These are phyloP conservation scores for Dysidea cf. avara DNA, from an alignment of 37 sponge, comb jelly and placozoan genomes.

Conservation along the genomic window DNA sequence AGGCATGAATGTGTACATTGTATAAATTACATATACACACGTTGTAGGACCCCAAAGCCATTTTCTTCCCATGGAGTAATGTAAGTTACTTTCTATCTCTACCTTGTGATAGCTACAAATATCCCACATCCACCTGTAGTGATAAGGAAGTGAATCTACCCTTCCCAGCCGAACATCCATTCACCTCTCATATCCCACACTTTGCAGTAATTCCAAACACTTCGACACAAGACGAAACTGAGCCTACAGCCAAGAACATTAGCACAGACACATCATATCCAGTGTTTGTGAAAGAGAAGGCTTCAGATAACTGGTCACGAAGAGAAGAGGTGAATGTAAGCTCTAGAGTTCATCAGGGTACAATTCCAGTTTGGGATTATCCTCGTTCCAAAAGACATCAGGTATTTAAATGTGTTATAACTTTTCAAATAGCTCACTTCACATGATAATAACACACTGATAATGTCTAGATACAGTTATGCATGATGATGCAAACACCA, in stretches of 20 bases:
- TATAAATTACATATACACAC: constrained; percentile 1
- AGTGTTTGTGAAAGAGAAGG: constrained; percentile 35
- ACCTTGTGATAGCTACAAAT: background rate
- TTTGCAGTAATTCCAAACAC: constrained; percentile 78
- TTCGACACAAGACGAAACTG: background rate
- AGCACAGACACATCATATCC: background rate
- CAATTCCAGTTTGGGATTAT: constrained; percentile 17
- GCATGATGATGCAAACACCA: background rate
- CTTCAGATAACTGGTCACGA: constrained; percentile 16
- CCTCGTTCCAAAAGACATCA: constrained; percentile 39
- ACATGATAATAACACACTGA: background rate
- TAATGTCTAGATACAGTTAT: background rate
- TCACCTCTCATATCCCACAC: constrained; percentile 67
- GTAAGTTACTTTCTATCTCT: constrained; percentile 25
- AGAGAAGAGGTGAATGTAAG: background rate
- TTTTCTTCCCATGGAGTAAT: constrained; percentile 26
- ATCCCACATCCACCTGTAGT: constrained; percentile 21
- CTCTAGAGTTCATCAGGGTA: background rate
- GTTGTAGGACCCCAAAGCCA: constrained; percentile 44
- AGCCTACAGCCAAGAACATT: background rate
- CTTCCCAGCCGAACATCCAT: constrained; percentile 85
- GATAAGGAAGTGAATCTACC: constrained; percentile 44
- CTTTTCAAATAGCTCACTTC: background rate
- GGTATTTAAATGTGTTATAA: background rate
- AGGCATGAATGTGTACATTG: constrained; percentile 20